phyloP scores from a whole-genome alignment of 2,888 invertebrate genomes.

The Dolichopus griseipennis region DNA sequence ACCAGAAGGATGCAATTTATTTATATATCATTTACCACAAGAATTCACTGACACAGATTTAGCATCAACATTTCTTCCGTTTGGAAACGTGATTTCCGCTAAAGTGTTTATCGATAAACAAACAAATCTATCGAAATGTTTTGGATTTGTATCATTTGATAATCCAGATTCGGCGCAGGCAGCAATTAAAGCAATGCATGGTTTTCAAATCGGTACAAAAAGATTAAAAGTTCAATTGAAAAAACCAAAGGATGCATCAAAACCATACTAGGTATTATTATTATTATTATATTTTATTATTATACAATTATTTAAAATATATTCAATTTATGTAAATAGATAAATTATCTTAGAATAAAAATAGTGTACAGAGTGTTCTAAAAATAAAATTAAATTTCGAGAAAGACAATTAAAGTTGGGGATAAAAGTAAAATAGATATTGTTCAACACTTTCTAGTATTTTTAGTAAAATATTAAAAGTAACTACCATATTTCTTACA shows the following conservation, averaged over 20 bases:
- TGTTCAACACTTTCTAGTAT: too few species aligned
- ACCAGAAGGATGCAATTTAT: slow-evolving; percentile 96
- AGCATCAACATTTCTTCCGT: slow-evolving; percentile 92
- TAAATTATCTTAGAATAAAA: too few species aligned
- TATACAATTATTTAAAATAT: too few species aligned
- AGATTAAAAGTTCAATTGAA: slow-evolving; percentile 96
- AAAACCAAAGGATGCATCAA: slow-evolving; percentile 85
- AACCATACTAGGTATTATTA: slow-evolving; percentile 64
- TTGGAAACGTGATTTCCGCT: slow-evolving; percentile 96
- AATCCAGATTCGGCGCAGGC: slow-evolving; percentile 88
- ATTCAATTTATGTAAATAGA: too few species aligned
- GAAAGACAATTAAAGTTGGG: too few species aligned
- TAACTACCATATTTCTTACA: too few species aligned
- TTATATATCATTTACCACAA: slow-evolving; percentile 98
- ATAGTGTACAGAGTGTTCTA: too few species aligned
- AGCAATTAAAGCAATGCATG: slow-evolving; percentile 96
- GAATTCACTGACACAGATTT: slow-evolving; percentile 97
- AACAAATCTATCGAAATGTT: slow-evolving; percentile 99
- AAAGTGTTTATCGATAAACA: slow-evolving; percentile 99
- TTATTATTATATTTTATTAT: too few species aligned
- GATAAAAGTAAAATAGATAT: too few species aligned
- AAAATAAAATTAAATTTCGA: too few species aligned
- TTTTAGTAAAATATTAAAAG: too few species aligned
- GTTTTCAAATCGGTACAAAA: slow-evolving; percentile 95
- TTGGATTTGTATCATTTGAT: slow-evolving; percentile 96